phyloP scores from a whole-genome alignment of 1,140 invertebrate species.

The Dinothrombium tinctorium region DNA sequence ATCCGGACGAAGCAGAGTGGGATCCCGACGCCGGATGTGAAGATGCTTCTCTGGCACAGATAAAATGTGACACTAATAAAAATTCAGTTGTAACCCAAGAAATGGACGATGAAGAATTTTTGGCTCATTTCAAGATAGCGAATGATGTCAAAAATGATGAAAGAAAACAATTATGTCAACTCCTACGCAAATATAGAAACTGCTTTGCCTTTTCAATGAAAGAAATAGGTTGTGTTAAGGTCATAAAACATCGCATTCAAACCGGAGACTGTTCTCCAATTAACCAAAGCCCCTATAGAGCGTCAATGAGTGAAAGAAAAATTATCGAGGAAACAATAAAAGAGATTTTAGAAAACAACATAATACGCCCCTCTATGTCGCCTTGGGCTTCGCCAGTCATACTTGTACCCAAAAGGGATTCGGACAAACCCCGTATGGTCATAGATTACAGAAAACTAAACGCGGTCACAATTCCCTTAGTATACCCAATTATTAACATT shows the following conservation, averaged over 20 bases:
- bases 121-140: too few relatives aligned
- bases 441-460: constrained; percentile 12
- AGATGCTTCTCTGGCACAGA: too few relatives aligned
- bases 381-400: constrained; percentile 14
- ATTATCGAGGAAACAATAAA: constrained; percentile 11
- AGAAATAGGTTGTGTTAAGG: neutral
- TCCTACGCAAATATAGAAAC: too few relatives aligned
- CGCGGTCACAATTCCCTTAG: constrained; percentile 9
- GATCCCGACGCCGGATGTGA: too few relatives aligned
- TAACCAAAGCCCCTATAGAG: neutral
- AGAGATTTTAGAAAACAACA: constrained; percentile 12
- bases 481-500: constrained; percentile 21
- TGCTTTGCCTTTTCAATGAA: too few relatives aligned
- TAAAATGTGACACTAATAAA: too few relatives aligned
- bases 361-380: constrained; percentile 12
- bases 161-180: too few relatives aligned
- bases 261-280: neutral
- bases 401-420: constrained; percentile 11
- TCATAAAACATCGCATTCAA: neutral
- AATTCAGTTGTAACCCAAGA: too few relatives aligned
- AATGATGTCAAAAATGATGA: too few relatives aligned
- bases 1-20: too few relatives aligned
- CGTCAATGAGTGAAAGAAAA: constrained; percentile 5
- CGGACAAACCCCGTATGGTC: constrained; percentile 1
- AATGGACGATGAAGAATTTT: too few relatives aligned